Percentiles rank a stretch among this genome's conserved stretches.
Evolutionary conservation across 1,140 invertebrate genomes (phyloP).

Genomic region (Hermatobates lingyangjiaoensis): DNA sequence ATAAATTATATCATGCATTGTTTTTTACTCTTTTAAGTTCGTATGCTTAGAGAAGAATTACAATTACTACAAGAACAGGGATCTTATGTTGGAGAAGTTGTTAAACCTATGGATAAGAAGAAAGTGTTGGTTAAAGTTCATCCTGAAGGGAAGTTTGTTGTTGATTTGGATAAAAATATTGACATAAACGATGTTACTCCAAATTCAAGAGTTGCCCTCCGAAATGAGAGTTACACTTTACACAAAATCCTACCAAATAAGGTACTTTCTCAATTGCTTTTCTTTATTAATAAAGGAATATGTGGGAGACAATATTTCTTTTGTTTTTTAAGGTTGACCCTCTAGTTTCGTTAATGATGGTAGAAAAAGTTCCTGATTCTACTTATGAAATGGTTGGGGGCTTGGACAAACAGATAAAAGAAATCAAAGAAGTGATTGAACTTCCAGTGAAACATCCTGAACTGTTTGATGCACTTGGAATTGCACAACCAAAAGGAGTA

Average conservation of each 20-base stretch:
- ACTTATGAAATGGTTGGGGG: slow-evolving; percentile 99
- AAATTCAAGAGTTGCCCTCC: slow-evolving; percentile 89
- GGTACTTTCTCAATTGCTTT: slow-evolving; percentile 25
- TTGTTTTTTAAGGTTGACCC: slow-evolving; percentile 64
- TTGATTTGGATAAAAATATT: slow-evolving; percentile 98
- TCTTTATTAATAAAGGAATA: background rate
- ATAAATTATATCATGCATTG: background rate
- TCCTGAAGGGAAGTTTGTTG: slow-evolving; percentile 99
- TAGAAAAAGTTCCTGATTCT: slow-evolving; percentile 98
- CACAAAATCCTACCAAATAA: slow-evolving; percentile 99
- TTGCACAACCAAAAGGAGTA: slow-evolving; percentile 98
- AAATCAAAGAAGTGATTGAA: slow-evolving; percentile 99
- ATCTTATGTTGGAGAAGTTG: slow-evolving; percentile 98
- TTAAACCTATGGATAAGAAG: slow-evolving; percentile 99
- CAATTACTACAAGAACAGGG: slow-evolving; percentile 97
- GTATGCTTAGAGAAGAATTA: slow-evolving; percentile 92
- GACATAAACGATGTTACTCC: slow-evolving; percentile 96
- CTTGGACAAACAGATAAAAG: slow-evolving; percentile 98
- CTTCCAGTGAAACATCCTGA: slow-evolving; percentile 99
- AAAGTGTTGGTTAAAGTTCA: slow-evolving; percentile 99
- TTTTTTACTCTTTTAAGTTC: slow-evolving; percentile 39
- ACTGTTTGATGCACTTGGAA: slow-evolving; percentile 95
- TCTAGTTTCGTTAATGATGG: slow-evolving; percentile 99
- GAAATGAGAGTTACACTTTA: slow-evolving; percentile 96
- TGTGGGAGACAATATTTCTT: too few species aligned